Conservation (phyloP, 1,140 invertebrate species). For the Lucilia sericata region DNA sequence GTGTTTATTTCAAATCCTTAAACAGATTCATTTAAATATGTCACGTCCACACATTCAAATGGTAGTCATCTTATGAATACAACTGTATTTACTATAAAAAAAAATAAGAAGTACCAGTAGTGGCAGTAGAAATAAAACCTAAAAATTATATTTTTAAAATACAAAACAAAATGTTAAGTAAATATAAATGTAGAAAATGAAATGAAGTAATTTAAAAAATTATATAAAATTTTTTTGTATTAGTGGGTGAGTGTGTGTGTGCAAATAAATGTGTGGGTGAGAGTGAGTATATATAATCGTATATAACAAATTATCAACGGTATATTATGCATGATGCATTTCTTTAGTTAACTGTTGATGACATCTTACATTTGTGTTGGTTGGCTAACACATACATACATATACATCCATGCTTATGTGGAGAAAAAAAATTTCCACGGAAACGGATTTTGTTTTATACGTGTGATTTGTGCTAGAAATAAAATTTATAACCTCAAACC, state of each 20-base stretch:
- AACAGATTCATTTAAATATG: conserved; percentile 40
- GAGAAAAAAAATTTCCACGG: conserved; percentile 3
- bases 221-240: not conserved
- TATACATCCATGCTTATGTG: not conserved
- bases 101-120: too few relatives aligned
- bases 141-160: conserved; percentile 4
- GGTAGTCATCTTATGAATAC: conserved; percentile 7
- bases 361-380: conserved; percentile 32
- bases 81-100: not conserved
- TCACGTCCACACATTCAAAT: conserved; percentile 43
- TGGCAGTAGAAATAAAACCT: not conserved
- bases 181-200: not conserved
- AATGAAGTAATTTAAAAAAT: conserved; percentile 27
- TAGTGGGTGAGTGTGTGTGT: not conserved
- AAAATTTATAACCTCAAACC: conserved; percentile 41
- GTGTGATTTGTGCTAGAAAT: conserved; percentile 41
- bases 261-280: too few relatives aligned
- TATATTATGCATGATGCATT: conserved; percentile 44
- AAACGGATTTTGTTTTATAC: conserved; percentile 38
- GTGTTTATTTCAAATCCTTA: conserved; percentile 27
- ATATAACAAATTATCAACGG: conserved; percentile 41
- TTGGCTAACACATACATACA: not conserved
- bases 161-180: not conserved
- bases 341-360: conserved; percentile 42
- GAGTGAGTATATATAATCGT: not conserved